These are phyloP conservation scores for Acrocephalus kingi DNA, from an alignment of 2,113 vertebrate species.

Conservation along the genomic window DNA sequence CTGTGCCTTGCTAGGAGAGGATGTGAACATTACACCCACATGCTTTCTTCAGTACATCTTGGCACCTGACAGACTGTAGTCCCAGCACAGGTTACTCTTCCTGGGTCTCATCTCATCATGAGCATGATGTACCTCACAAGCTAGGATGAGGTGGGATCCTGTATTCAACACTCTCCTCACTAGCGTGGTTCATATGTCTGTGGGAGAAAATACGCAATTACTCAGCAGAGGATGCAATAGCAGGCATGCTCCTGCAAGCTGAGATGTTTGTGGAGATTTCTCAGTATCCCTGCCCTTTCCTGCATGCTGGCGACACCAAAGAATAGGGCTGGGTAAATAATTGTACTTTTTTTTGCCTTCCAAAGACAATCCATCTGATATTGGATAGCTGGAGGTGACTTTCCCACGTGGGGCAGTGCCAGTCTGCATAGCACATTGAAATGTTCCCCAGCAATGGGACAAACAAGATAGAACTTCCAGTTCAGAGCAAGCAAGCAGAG, in stretches of 20 bases:
- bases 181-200: background rate
- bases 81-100: background rate
- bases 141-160: background rate
- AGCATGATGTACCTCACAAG: background rate
- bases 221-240: background rate
- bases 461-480: background rate
- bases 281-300: background rate
- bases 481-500: background rate
- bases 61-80: background rate
- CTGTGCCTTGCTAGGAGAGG: background rate
- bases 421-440: background rate
- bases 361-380: background rate
- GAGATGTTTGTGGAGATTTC: background rate
- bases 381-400: background rate
- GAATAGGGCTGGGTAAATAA: conserved; percentile 3
- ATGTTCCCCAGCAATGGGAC: background rate
- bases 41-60: background rate
- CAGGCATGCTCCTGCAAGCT: conserved; percentile 35
- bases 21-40: background rate
- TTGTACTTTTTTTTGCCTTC: conserved; percentile 37
- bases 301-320: background rate
- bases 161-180: background rate
- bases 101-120: background rate
- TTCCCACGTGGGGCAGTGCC: background rate
- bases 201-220: background rate